A percentile compares a stretch with the other conserved stretches of the same genome.
Evolutionary conservation across 1,140 invertebrate genomes (phyloP).

Genomic region (Tetramorium simillimum): DNA sequence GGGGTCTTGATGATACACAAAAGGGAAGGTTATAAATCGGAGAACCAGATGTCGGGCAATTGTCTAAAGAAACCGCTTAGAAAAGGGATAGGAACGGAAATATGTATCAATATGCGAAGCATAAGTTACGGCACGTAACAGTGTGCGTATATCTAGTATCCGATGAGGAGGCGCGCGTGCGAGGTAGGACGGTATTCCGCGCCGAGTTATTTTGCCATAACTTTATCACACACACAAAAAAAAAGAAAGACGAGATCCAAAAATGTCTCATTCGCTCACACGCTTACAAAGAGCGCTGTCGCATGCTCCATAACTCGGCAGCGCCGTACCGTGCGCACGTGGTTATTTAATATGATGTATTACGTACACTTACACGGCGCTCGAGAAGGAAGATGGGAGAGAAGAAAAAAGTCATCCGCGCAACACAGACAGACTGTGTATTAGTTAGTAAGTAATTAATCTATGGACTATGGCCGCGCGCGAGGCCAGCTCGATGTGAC

Average conservation of each 20-base stretch:
- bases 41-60: too few relatives aligned
- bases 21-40: too few relatives aligned
- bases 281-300: constrained; percentile 37
- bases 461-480: constrained; percentile 82
- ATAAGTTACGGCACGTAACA: too few relatives aligned
- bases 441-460: constrained; percentile 83
- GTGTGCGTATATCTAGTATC: constrained; percentile 78
- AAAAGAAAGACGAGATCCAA: constrained; percentile 39
- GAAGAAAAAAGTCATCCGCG: constrained; percentile 72
- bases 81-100: too few relatives aligned
- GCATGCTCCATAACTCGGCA: constrained; percentile 30
- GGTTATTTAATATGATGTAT: constrained; percentile 67
- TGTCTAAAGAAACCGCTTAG: too few relatives aligned
- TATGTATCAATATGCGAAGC: too few relatives aligned
- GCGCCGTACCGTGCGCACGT: constrained; percentile 62
- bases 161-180: constrained; percentile 55
- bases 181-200: constrained; percentile 48
- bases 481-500: constrained; percentile 84
- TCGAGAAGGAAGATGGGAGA: constrained; percentile 56
- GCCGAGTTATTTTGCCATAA: constrained; percentile 43
- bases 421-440: constrained; percentile 83
- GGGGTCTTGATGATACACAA: too few relatives aligned
- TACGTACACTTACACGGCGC: constrained; percentile 74
- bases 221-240: constrained; percentile 29
- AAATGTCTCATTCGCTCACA: constrained; percentile 27